Percentiles rank a stretch among this genome's conserved stretches.
phyloP scores from a whole-genome alignment of 2,113 vertebrate species.

The Brachyhypopomus gauderio region DNA sequence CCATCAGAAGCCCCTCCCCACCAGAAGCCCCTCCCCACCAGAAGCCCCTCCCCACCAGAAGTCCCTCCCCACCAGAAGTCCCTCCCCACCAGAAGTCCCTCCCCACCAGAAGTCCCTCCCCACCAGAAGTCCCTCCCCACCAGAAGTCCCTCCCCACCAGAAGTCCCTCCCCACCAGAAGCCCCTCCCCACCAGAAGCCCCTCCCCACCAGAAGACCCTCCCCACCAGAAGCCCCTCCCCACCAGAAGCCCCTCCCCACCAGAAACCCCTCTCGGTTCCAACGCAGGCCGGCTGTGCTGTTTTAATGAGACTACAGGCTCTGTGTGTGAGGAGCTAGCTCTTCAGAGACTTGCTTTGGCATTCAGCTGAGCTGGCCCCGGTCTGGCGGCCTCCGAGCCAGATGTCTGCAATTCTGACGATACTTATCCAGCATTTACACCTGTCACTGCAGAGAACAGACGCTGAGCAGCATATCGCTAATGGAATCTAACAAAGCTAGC shows the following conservation, averaged over 20 bases:
- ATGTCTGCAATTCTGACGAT: neutral
- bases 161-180: neutral
- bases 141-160: neutral
- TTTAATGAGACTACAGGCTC: neutral
- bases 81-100: no score
- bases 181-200: no score
- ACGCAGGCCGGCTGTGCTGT: neutral
- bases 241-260: no score
- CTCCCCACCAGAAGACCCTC: no score
- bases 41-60: no score
- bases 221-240: no score
- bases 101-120: no score
- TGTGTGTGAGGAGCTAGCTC: neutral
- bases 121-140: neutral
- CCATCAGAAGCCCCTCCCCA: no score
- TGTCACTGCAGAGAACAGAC: slow-evolving; percentile 6
- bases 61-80: no score
- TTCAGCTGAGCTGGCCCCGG: slow-evolving; percentile 11
- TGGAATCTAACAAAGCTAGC: slow-evolving; percentile 22
- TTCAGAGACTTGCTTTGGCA: neutral
- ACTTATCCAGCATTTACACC: slow-evolving; percentile 32
- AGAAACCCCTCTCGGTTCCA: no score
- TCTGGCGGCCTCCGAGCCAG: neutral
- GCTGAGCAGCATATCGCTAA: slow-evolving; percentile 20
- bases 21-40: no score